Percentiles rank a stretch among this genome's conserved stretches.
Conservation (phyloP, 2,797 vertebrate species). For the Acrocephalus scirpaceus region DNA sequence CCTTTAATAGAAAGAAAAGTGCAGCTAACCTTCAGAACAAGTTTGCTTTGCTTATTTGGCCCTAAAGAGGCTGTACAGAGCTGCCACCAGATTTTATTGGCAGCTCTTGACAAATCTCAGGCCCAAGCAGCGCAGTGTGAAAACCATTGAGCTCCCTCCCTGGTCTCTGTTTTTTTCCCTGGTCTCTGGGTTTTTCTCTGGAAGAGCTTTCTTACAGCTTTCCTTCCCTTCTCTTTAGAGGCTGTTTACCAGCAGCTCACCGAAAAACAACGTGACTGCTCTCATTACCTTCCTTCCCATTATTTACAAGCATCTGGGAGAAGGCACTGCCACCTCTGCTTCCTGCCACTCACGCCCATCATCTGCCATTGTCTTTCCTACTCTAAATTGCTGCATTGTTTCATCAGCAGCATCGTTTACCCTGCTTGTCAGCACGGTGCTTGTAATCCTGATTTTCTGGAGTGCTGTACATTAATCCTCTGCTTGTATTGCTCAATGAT, state of each 20-base stretch:
- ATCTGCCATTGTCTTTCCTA: not conserved
- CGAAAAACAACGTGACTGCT: accelerated
- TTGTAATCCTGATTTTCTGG: not conserved
- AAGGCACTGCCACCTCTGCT: not conserved
- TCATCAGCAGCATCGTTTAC: not conserved
- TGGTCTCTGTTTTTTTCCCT: not conserved
- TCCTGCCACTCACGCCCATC: not conserved
- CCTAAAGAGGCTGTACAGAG: not conserved
- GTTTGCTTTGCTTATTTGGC: not conserved
- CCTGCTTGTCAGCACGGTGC: not conserved
- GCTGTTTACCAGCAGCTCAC: not conserved
- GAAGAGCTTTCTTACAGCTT: not conserved
- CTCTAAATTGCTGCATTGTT: not conserved
- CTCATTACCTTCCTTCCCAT: not conserved
- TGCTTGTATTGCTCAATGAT: not conserved
- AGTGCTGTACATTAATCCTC: not conserved
- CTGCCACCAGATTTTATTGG: not conserved
- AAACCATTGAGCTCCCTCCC: not conserved
- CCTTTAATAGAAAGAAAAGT: not conserved
- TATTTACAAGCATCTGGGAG: not conserved
- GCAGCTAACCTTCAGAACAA: not conserved
- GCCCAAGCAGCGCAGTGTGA: accelerated
- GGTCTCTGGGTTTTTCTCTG: not conserved
- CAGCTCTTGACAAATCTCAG: not conserved
- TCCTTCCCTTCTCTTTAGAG: not conserved